Base-by-base conservation (phyloP, 2,797 vertebrate genomes). In the Mus spretus region DNA sequence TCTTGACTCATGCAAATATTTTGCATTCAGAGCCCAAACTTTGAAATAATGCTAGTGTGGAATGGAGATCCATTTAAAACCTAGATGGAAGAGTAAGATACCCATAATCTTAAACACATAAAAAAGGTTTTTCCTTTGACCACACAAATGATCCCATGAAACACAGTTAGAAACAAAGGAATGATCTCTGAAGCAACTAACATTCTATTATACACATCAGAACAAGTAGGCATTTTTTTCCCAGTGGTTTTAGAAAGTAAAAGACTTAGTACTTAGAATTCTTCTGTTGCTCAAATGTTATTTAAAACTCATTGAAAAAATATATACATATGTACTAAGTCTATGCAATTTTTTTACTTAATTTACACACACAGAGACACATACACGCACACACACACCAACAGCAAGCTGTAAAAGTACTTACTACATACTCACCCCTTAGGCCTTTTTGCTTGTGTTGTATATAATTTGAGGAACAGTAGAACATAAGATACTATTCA, bases 401-500 rank as follows among this genome's bases (percentile, higher is more conserved):
- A 47, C 15, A 17, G 67, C 67, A n/a, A 20, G n/a, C n/a, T 72
- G 0, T 4, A 19, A 72, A 72, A 22, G 3, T 37, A 72, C 8
- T 37, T 72, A 20, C n/a, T 72, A 72, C 15, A 7, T 34, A 19
- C 3, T 40, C 22, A 75, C 11, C 26, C 5, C 92, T 40, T 77
- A 19, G 26, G 40, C 24, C 20, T 65, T 96, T 97, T 44, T 8
- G 96, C 90, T 90, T 93, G 24, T 65, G 79, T 96, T 98, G 86
- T 95, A 96, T 59, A 96, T 96, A 96, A 95, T 67, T 88, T 90
- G 97, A 95, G 96, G 97, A 97, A 98, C 90, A 98, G 97, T 93
- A 15, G 67, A 98, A 96, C 97, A 97, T 97, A 97, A 98, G 98
- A 98, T 28, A 97, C n/a, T 94, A 95, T 96, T 97, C 72, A 95